phyloP scores from a whole-genome alignment of 2,888 invertebrate genomes.

The Himalopsyche anomala region DNA sequence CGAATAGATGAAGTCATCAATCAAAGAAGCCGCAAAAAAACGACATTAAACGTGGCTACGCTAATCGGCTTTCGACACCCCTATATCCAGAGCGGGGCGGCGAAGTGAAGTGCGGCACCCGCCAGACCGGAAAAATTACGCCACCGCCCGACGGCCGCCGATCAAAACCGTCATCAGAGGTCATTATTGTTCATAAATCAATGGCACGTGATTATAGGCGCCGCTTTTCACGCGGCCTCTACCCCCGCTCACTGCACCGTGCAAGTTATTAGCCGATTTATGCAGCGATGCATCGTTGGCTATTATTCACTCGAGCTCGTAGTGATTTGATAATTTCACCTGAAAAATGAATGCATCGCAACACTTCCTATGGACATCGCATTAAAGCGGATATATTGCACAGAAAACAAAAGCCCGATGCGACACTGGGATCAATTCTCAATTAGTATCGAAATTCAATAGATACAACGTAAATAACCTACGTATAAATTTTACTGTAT shows the following conservation, averaged over 20 bases:
- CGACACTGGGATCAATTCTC: no score
- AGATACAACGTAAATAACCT: no score
- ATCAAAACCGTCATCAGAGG: slow-evolving; percentile 44
- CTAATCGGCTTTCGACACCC: slow-evolving; percentile 8
- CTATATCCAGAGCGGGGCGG: background rate
- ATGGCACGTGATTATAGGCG: slow-evolving; percentile 33
- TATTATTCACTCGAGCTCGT: background rate
- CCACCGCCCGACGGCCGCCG: slow-evolving; percentile 17
- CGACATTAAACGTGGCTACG: background rate
- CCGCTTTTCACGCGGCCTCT: slow-evolving; percentile 21
- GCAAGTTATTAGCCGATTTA: background rate
- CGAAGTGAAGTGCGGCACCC: background rate
- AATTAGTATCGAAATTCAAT: no score
- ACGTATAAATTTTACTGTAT: no score
- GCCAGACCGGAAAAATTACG: slow-evolving; percentile 47
- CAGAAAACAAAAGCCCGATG: no score
- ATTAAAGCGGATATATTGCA: no score
- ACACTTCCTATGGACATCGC: background rate
- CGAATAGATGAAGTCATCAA: background rate
- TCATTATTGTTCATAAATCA: slow-evolving; percentile 33
- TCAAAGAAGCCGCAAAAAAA: background rate
- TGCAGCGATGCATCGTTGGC: background rate
- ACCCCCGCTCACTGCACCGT: background rate
- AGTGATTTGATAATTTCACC: slow-evolving; percentile 5
- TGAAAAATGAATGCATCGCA: background rate